Evolutionary conservation across 2,797 vertebrate genomes (phyloP).

Genomic region (Amblyopsis hoosieri): DNA sequence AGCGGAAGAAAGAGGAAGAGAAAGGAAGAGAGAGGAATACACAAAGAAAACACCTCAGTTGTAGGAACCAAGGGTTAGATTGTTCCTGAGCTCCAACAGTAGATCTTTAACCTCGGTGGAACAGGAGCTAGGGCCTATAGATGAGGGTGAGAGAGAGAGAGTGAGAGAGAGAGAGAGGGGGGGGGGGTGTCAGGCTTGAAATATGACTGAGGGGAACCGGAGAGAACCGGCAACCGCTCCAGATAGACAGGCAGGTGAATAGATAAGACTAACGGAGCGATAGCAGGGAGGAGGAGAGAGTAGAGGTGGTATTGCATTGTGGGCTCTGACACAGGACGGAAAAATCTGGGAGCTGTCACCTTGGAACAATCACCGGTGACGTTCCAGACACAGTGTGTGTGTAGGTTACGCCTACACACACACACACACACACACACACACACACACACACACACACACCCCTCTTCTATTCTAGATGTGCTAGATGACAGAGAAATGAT

Average conservation of each 20-base stretch:
- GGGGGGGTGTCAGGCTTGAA: constrained; percentile 45
- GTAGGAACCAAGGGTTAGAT: no score
- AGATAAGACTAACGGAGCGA: constrained; percentile 60
- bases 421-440: constrained; percentile 36
- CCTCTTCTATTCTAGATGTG: constrained; percentile 33
- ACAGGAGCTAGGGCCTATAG: not conserved
- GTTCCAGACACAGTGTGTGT: constrained; percentile 49
- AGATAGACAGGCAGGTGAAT: constrained; percentile 70
- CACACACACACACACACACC: constrained; percentile 37
- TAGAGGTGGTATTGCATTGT: constrained; percentile 49
- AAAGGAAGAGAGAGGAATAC: no score
- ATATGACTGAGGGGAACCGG: constrained; percentile 68
- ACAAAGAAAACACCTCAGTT: no score
- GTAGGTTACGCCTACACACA: constrained; percentile 32
- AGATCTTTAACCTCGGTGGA: no score
- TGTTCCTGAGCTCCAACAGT: no score
- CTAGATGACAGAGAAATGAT: constrained; percentile 36
- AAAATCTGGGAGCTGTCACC: constrained; percentile 69
- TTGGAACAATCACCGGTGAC: constrained; percentile 66
- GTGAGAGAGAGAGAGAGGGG: not conserved
- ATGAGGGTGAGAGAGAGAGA: not conserved
- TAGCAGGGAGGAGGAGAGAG: constrained; percentile 37
- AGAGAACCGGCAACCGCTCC: constrained; percentile 59
- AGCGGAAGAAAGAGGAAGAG: no score
- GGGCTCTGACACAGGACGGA: constrained; percentile 62